Evolutionary conservation across 2,113 vertebrate genomes (phyloP), one percentile per base, ranked within the genome.

Genomic region (Hylia prasina): DNA sequence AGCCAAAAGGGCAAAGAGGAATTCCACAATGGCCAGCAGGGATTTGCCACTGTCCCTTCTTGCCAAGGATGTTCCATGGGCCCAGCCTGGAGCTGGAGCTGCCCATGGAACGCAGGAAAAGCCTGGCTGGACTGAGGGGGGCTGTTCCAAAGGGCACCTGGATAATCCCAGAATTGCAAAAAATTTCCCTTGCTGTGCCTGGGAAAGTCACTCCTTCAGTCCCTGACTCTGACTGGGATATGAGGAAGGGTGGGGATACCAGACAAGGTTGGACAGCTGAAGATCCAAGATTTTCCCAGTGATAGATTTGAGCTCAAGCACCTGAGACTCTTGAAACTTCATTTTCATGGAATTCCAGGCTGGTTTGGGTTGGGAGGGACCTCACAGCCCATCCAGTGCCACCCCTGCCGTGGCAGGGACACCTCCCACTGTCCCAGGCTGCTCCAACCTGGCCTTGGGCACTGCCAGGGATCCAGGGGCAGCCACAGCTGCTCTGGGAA

Each of bases 171-270:
- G 56, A 76, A 82, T 24, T 4, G 3, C 56, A n/a, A n/a, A 7
- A 35, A 20, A 35, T 9, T 33, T 53, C 28, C 15, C 24, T 31
- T 0, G 0, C 23, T 42, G 64, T 39, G 54, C 60, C 71, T 84
- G 80, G 60, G 40, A 23, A 47, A 51, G 28, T 25, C 27, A 19
- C 1, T 60, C 16, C 75, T 82, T 72, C 44, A 20, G 15, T 44
- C 39, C 24, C 23, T 30, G 22, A 0, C 18, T 47, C 4, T 33
- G 4, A 30, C 1, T 17, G 45, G 48, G 6, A 2, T 15, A 4
- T 0, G 3, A 56, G 57, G 7, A 45, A 31, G 13, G 19, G 4
- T 39, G 33, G 24, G 31, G 50, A 61, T 30, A 31, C 17, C 20
- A 56, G 10, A 2, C 5, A 6, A 9, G 37, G 22, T 2, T 47